A percentile compares a stretch with the other conserved stretches of the same genome.
Evolutionary conservation across 1,140 invertebrate genomes (phyloP).

Genomic region (Euschistus heros): DNA sequence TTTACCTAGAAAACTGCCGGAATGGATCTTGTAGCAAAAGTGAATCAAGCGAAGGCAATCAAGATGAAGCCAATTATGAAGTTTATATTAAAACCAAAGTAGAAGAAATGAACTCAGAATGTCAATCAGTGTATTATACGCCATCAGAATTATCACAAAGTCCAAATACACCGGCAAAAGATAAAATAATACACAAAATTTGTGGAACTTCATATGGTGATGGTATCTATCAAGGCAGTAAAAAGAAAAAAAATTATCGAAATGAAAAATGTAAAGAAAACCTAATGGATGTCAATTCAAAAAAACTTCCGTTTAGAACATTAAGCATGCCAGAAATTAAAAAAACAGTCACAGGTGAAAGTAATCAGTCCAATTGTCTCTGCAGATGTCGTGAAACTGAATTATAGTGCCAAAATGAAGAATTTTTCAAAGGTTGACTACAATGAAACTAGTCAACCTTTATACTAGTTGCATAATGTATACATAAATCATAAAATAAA

Average conservation of each 20-base stretch:
- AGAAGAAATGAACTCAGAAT: constrained; percentile 29
- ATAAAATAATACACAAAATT: constrained; percentile 6
- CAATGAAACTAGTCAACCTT: too few relatives aligned
- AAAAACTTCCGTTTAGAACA: constrained; percentile 5
- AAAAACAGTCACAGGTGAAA: constrained; percentile 24
- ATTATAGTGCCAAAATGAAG: constrained; percentile 7
- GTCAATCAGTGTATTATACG: constrained; percentile 64
- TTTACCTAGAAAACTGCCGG: constrained; percentile 86
- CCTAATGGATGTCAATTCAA: not conserved
- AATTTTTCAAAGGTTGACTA: too few relatives aligned
- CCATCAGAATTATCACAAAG: constrained; percentile 50
- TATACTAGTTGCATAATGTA: too few relatives aligned
- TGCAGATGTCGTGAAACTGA: constrained; percentile 7
- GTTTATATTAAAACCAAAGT: constrained; percentile 48
- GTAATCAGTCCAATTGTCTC: not conserved
- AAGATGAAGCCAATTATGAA: constrained; percentile 41
- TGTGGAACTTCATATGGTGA: not conserved
- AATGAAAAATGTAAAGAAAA: constrained; percentile 4
- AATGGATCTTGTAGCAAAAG: constrained; percentile 71
- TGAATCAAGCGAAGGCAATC: constrained; percentile 58
- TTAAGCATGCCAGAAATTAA: constrained; percentile 18
- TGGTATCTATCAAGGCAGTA: not conserved
- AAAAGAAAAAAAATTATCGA: constrained; percentile 1
- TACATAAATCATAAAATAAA: too few relatives aligned
- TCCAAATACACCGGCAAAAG: constrained; percentile 24